Evolutionary conservation across 2,797 vertebrate species (phyloP), one percentile per base, ranked within the genome.

Genomic region (Steatocranus sp.): DNA sequence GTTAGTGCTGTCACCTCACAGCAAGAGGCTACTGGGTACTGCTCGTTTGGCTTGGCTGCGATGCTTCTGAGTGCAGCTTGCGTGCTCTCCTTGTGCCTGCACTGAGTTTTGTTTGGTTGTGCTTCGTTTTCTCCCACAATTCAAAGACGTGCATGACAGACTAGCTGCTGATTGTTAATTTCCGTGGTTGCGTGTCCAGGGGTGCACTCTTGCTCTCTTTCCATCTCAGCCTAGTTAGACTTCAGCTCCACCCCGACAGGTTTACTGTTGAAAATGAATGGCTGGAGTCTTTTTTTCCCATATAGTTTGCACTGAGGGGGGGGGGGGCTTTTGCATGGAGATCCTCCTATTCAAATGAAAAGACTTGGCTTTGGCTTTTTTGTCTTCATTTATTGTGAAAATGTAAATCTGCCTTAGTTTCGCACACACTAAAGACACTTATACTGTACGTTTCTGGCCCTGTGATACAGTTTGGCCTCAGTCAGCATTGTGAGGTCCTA

Each of bases 401-500:
- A 68, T 30, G 9, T 51, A 56, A 76, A 73, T 61, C 38, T 14
- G 63, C 11, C n/a, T 75, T 53, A 38, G 51, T 41, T 46, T 38
- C 32, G 0, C 17, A 3, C 77, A 25, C 25, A 2, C 36, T 27
- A 8, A 34, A 48, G 8, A 61, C 75, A 51, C 61, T 51, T 46
- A 23, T 25, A 27, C n/a, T 61, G 75, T 68, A 34, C 51, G 7
- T 70, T 74, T 77, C n/a, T 15, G 73, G 41, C 83, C 18, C 10
- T 12, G 11, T 46, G 68, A 80, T 34, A 23, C 43, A 27, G 81
- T 86, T 84, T 68, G 49, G 79, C 78, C 53, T 78, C 83, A 74
- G 76, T 18, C 53, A 68, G 82, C 80, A 68, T 80, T 78, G 87
- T 87, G 90, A 81, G 78, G 78, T 87, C 82, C 76, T 61, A 79